Percentiles rank a stretch among this genome's conserved stretches.
Conservation (phyloP, 2,113 vertebrate species). For the Ia io region DNA sequence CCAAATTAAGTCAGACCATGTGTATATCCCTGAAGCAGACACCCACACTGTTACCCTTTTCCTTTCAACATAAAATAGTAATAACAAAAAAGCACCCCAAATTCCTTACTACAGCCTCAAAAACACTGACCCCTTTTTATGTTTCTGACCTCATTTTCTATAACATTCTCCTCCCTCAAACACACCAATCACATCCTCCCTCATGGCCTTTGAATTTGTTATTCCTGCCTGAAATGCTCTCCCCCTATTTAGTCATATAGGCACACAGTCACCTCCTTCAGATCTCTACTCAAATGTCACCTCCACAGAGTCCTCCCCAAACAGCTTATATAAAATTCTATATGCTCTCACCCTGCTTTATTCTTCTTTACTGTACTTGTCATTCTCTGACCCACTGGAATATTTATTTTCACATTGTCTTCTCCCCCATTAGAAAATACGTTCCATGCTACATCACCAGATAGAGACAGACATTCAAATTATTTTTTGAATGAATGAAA, state of each 20-base stretch:
- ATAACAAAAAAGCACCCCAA: not conserved
- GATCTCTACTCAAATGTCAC: not conserved
- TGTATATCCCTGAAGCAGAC: not conserved
- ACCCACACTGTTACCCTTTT: not conserved
- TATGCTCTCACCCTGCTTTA: not conserved
- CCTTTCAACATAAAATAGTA: not conserved
- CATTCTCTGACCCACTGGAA: not conserved
- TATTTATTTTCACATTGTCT: not conserved
- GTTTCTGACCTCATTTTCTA: not conserved
- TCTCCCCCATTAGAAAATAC: not conserved
- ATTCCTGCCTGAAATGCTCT: slow-evolving; percentile 11
- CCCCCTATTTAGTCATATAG: not conserved
- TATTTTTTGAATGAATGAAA: not conserved
- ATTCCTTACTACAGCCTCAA: not conserved
- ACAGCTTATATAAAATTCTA: not conserved
- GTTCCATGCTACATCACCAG: not conserved
- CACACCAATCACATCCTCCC: not conserved
- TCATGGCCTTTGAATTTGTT: not conserved
- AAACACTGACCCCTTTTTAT: not conserved
- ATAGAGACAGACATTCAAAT: not conserved
- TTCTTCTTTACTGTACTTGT: not conserved
- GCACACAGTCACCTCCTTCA: not conserved
- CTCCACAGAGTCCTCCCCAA: not conserved
- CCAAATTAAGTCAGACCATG: not conserved
- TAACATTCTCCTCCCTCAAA: not conserved